Percentiles rank a stretch among this genome's conserved stretches.
Evolutionary conservation across 2,113 vertebrate species (phyloP).

Genomic region (Chionomys nivalis): DNA sequence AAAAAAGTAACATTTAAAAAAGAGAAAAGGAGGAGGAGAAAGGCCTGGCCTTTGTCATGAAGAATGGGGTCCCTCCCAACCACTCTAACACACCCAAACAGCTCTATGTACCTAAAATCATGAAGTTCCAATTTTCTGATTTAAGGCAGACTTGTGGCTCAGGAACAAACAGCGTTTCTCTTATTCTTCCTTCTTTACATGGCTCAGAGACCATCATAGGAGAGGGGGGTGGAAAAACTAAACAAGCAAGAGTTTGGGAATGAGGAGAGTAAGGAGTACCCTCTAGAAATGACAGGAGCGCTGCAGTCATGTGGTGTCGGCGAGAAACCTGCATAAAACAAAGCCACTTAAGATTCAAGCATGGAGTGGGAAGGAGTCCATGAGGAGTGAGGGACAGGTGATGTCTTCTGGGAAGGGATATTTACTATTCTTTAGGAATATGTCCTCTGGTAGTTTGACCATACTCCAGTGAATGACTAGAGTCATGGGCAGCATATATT

Average conservation of each 20-base stretch:
- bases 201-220: neutral
- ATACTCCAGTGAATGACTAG: neutral
- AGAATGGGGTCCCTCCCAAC: neutral
- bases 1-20: neutral
- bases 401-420: neutral
- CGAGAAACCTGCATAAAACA: neutral
- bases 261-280: neutral
- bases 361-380: neutral
- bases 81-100: neutral
- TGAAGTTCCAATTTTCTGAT: neutral
- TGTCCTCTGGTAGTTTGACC: neutral
- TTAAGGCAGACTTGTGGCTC: neutral
- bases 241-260: neutral
- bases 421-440: neutral
- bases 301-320: neutral
- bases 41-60: neutral
- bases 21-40: neutral
- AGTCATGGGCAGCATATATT: neutral
- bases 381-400: neutral
- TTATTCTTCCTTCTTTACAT: neutral
- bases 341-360: neutral
- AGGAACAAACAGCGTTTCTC: neutral
- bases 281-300: neutral
- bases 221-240: neutral
- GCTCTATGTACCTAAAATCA: neutral